A percentile compares a stretch with the other conserved stretches of the same genome.
Evolutionary conservation across 2,797 vertebrate species (phyloP).

Genomic region (Myripristis murdjan): DNA sequence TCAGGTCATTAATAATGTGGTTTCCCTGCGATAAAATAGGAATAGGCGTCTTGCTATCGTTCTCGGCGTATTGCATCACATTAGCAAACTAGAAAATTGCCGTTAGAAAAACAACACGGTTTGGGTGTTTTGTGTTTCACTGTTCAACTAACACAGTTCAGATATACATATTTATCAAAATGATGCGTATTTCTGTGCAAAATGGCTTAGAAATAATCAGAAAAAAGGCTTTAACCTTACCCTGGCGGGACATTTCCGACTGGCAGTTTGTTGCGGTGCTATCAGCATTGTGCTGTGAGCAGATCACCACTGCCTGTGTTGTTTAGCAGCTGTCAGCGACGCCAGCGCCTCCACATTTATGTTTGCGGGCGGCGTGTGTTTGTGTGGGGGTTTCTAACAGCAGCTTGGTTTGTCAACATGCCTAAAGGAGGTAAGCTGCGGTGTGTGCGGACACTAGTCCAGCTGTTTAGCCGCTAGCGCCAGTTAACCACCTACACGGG

Average conservation of each 20-base stretch:
- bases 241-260: slow-evolving; percentile 4
- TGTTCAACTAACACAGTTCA: fast-evolving
- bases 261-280: slow-evolving; percentile 62
- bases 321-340: slow-evolving; percentile 73
- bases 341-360: slow-evolving; percentile 38
- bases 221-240: not conserved
- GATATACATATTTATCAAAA: fast-evolving
- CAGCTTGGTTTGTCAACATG: slow-evolving; percentile 70
- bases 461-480: slow-evolving; percentile 34
- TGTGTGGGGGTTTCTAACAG: slow-evolving; percentile 15
- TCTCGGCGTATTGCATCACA: slow-evolving; percentile 82
- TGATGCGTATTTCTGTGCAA: fast-evolving
- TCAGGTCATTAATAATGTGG: not conserved
- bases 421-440: slow-evolving; percentile 87
- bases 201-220: fast-evolving
- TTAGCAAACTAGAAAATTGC: slow-evolving; percentile 65
- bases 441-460: not conserved
- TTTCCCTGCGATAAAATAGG: not conserved
- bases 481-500: slow-evolving; percentile 9
- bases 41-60: slow-evolving; percentile 23
- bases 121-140: not conserved
- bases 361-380: slow-evolving; percentile 35
- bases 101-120: slow-evolving; percentile 46
- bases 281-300: slow-evolving; percentile 24
- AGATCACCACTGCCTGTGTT: slow-evolving; percentile 45